Conservation (phyloP, 2,888 invertebrate species). For the Liopterus haemorrhoidalis region DNA sequence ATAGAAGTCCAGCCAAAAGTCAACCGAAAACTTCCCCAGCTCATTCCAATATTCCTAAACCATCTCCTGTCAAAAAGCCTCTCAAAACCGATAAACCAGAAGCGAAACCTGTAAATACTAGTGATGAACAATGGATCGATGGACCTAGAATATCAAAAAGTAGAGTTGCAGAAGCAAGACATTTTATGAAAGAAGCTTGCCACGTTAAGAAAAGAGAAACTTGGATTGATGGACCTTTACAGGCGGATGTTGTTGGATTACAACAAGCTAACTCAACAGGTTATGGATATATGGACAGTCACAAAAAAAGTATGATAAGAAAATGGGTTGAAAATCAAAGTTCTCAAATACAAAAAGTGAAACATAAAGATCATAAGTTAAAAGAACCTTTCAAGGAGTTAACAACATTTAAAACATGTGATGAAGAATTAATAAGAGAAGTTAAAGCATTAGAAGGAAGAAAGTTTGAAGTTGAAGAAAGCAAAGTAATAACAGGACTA, state of each 20-base stretch:
- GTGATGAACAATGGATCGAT: constrained; percentile 95
- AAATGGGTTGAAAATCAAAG: constrained; percentile 92
- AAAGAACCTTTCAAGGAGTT: constrained; percentile 52
- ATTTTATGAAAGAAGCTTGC: constrained; percentile 69
- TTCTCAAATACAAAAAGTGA: constrained; percentile 68
- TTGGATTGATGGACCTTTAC: constrained; percentile 94
- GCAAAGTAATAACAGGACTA: constrained; percentile 56
- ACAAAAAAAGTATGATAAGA: constrained; percentile 87
- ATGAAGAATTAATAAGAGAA: constrained; percentile 47
- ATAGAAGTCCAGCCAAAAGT: constrained; percentile 51
- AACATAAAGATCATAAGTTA: constrained; percentile 47
- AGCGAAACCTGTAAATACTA: constrained; percentile 44
- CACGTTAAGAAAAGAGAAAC: constrained; percentile 79
- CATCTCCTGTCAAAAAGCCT: constrained; percentile 52
- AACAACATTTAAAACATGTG: constrained; percentile 58
- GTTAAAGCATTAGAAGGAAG: constrained; percentile 48
- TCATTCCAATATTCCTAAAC: constrained; percentile 50
- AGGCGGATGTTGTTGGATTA: constrained; percentile 51
- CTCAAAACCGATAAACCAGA: constrained; percentile 26
- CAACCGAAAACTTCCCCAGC: constrained; percentile 50
- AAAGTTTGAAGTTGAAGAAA: constrained; percentile 55
- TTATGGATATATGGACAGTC: constrained; percentile 87
- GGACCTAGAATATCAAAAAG: constrained; percentile 85
- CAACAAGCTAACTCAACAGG: constrained; percentile 52
- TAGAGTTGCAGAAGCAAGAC: constrained; percentile 74